phyloP scores from a whole-genome alignment of 1,140 invertebrate species.

The Bombus difficillimus region DNA sequence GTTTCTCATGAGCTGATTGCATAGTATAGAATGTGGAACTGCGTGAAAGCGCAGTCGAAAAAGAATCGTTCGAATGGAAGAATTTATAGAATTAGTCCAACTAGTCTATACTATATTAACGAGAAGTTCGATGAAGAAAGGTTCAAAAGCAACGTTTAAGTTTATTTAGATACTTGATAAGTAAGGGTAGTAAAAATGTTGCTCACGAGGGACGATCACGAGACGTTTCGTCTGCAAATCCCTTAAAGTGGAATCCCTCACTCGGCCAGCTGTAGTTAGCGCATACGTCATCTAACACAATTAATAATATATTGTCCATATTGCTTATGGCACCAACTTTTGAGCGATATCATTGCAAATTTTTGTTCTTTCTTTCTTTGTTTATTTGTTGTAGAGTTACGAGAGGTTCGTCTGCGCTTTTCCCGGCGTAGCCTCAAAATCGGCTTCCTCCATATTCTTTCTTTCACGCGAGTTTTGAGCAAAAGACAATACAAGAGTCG shows the following conservation, averaged over 20 bases:
- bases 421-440: not conserved
- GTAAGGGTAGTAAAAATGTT: not conserved
- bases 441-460: conserved; percentile 15
- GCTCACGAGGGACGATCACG: conserved; percentile 29
- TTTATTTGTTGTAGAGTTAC: not conserved
- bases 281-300: conserved; percentile 57
- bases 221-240: conserved; percentile 26
- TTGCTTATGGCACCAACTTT: conserved; percentile 76
- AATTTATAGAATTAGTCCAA: not conserved
- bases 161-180: not conserved
- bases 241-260: conserved; percentile 56
- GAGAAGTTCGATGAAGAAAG: not conserved
- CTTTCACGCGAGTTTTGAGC: conserved; percentile 1
- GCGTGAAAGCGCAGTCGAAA: not conserved
- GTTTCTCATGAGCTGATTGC: conserved; percentile 12
- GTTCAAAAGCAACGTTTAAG: not conserved
- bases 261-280: conserved; percentile 77
- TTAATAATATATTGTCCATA: conserved; percentile 75
- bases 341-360: conserved; percentile 71
- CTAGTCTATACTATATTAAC: not conserved
- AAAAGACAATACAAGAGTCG: conserved; percentile 59
- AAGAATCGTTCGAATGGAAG: not conserved
- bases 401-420: conserved; percentile 41
- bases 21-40: not conserved
- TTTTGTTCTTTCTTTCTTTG: not conserved